These are phyloP conservation scores for Campoletis raptor DNA, from an alignment of 2,888 invertebrate species.

Conservation along the genomic window DNA sequence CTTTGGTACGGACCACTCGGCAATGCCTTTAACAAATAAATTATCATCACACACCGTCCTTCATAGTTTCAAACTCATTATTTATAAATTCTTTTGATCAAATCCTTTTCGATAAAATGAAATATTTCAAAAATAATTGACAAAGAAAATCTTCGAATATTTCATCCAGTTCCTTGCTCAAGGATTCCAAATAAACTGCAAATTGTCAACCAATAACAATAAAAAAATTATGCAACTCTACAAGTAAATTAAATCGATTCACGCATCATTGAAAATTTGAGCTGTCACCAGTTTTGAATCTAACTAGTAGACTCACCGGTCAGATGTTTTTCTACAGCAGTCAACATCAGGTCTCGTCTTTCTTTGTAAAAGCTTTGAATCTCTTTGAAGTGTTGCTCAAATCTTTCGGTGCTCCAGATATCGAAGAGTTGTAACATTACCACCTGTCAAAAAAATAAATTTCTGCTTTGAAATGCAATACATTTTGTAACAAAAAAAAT, in stretches of 20 bases:
- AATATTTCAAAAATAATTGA: background rate
- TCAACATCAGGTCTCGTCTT: constrained; percentile 88
- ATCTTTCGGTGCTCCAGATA: constrained; percentile 87
- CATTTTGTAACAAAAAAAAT: background rate
- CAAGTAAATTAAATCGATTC: background rate
- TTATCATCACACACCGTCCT: background rate
- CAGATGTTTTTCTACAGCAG: constrained; percentile 87
- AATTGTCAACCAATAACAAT: background rate
- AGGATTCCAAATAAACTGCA: background rate
- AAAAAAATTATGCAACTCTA: background rate
- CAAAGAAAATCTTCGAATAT: background rate
- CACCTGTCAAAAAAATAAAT: constrained; percentile 84
- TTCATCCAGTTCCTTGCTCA: background rate
- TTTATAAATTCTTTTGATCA: background rate
- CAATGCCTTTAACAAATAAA: constrained; percentile 85
- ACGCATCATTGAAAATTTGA: background rate
- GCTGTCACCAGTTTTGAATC: background rate
- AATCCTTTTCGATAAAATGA: background rate
- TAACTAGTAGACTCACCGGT: constrained; percentile 83
- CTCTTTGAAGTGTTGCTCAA: constrained; percentile 87
- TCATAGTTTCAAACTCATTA: no score
- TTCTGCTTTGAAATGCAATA: background rate
- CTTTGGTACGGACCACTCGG: constrained; percentile 89
- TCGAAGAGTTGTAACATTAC: constrained; percentile 86
- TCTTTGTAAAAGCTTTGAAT: constrained; percentile 88